Evolutionary conservation across 2,888 invertebrate genomes (phyloP).

Genomic region (Tolmerus cingulatus): DNA sequence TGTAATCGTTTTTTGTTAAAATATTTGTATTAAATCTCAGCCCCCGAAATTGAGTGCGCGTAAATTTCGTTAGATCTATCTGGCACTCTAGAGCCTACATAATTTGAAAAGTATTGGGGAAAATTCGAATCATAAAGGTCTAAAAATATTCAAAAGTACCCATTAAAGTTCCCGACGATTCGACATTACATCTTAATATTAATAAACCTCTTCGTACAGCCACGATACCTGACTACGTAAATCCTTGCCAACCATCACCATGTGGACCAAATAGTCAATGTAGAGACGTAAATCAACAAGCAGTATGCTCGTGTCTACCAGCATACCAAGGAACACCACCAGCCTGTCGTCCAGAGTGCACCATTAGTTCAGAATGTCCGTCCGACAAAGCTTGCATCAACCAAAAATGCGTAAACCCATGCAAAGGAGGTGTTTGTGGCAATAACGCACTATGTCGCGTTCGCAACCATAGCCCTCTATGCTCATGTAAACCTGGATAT

Average conservation of each 20-base stretch:
- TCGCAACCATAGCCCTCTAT: constrained; percentile 80
- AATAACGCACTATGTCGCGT: constrained; percentile 77
- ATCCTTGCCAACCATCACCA: constrained; percentile 75
- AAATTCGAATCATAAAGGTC: neutral
- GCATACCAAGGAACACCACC: constrained; percentile 78
- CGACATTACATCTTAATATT: neutral
- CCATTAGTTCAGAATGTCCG: constrained; percentile 78
- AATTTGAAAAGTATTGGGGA: neutral
- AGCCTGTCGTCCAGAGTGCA: constrained; percentile 81
- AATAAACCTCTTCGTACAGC: constrained; percentile 51
- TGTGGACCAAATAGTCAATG: constrained; percentile 82
- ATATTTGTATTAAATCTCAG: too few species aligned
- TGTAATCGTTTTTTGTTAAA: too few species aligned
- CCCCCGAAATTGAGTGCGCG: neutral
- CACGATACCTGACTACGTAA: constrained; percentile 58
- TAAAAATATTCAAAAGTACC: neutral
- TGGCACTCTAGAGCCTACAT: too few species aligned
- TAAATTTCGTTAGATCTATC: neutral
- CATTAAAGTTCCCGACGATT: neutral
- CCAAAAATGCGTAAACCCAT: constrained; percentile 81
- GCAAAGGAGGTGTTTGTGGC: constrained; percentile 73
- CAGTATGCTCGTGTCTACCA: constrained; percentile 78
- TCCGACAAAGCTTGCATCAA: constrained; percentile 76
- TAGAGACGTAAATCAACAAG: constrained; percentile 73
- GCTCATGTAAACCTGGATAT: constrained; percentile 73